Base-by-base conservation (phyloP, 2,888 invertebrate genomes). In the Seira ritae region DNA sequence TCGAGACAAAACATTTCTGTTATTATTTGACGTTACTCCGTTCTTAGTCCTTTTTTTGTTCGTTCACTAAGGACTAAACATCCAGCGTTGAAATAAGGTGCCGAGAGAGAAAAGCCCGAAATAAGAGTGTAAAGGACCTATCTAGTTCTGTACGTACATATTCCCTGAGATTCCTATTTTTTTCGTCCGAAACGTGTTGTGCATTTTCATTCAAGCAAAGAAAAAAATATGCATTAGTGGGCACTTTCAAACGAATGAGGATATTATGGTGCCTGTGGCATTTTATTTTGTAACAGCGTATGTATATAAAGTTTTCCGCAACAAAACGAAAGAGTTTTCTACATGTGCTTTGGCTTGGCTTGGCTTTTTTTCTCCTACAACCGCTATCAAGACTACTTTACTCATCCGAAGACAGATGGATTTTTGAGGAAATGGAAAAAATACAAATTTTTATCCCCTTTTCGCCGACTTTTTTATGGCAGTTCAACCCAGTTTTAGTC, bases 161-260 rank as follows among this genome's bases (percentile, higher is more conserved):
- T 8, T 31, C 31, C 8, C 2, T 4, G 8, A 31, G 31, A 31
- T 31, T 31, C 31, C 31, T 17, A 8, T 15, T 17, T 55, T 55
- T 17, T 15, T 55, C 17, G 17, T 55, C n/a, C n/a, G 22, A 62
- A 62, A 62, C 62, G 62, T 62, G 62, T 62, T 62, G 62, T 62
- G 62, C 62, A 62, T 62, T 62, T 62, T 62, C 62, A 62, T 62
- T 20, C 20, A 4, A 20, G 50, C 6, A n/a, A 50, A 50, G 10
- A 62, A n/a, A 20, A 22, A 62, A 62, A 62, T 62, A 62, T 62
- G 62, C 62, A 62, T 62, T 62, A 62, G 62, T 20, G 62, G 62
- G 20, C 62, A 62, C 20, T 62, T 62, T n/a, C 62, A 19, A 22
- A 10, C 19, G 62, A 62, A 22, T 62, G n/a, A 62, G 22, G 62